These are phyloP conservation scores for Dendropsophus ebraccatus DNA, from an alignment of 2,113 vertebrate species.

Conservation along the genomic window DNA sequence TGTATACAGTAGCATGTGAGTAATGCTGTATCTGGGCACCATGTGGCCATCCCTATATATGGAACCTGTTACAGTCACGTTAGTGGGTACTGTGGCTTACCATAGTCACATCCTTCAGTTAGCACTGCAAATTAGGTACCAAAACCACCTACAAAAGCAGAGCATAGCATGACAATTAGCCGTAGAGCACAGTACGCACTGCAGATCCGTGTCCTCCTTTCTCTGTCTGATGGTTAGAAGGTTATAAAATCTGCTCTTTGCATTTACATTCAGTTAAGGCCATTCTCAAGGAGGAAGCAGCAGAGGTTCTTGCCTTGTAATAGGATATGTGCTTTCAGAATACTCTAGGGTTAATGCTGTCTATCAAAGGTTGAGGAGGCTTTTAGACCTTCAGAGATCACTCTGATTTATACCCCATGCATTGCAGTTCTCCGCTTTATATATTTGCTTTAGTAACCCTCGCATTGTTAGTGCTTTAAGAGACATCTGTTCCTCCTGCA, in stretches of 20 bases:
- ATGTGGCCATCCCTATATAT: neutral
- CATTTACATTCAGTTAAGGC: neutral
- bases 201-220: neutral
- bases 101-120: neutral
- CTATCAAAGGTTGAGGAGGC: neutral
- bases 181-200: neutral
- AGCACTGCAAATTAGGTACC: neutral
- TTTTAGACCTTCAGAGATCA: neutral
- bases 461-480: slow-evolving; percentile 2
- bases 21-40: neutral
- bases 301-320: neutral
- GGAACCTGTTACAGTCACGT: neutral
- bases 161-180: neutral
- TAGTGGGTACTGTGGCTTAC: neutral
- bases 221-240: neutral
- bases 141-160: neutral
- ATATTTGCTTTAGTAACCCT: slow-evolving; percentile 28
- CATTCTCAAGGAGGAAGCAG: neutral
- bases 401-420: neutral
- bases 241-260: too few relatives aligned
- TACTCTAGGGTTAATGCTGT: neutral
- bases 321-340: neutral
- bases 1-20: neutral
- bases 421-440: neutral
- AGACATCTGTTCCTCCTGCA: slow-evolving; percentile 41